Evolutionary conservation across 2,797 vertebrate genomes (phyloP).

Genomic region (Hipposideros larvatus): DNA sequence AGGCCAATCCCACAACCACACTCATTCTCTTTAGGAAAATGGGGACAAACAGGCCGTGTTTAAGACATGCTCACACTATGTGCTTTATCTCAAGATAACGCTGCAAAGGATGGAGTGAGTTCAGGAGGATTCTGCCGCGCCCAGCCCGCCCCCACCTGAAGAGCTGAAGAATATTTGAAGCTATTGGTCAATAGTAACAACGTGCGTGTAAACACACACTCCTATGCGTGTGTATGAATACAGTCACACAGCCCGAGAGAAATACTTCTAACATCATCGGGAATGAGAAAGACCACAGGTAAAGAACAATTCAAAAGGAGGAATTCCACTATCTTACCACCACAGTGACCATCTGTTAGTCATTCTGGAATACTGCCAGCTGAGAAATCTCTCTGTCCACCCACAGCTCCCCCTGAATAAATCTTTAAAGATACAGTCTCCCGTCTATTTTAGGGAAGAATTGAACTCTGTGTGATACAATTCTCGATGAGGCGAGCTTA

Average conservation of each 20-base stretch:
- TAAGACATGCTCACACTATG: no score
- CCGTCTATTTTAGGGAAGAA: neutral
- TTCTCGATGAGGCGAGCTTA: neutral
- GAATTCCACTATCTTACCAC: neutral
- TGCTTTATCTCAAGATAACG: neutral
- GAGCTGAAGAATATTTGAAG: rapidly evolving
- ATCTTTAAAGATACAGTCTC: neutral
- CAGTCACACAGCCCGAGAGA: rapidly evolving
- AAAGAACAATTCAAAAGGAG: neutral
- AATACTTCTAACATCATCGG: neutral
- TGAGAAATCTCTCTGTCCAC: neutral
- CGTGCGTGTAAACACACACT: rapidly evolving
- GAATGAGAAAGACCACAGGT: neutral
- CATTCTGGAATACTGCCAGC: neutral
- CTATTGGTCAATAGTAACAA: no score
- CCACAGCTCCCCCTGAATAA: neutral
- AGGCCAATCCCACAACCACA: neutral
- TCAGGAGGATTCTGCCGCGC: neutral
- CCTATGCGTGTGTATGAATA: rapidly evolving
- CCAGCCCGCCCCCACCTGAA: neutral
- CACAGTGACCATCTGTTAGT: neutral
- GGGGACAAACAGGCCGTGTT: neutral
- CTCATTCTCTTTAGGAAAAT: neutral
- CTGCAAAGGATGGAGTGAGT: rapidly evolving
- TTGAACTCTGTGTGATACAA: neutral